These are phyloP conservation scores for Meghimatium bilineatum DNA, from an alignment of 2,888 invertebrate species.

Conservation along the genomic window DNA sequence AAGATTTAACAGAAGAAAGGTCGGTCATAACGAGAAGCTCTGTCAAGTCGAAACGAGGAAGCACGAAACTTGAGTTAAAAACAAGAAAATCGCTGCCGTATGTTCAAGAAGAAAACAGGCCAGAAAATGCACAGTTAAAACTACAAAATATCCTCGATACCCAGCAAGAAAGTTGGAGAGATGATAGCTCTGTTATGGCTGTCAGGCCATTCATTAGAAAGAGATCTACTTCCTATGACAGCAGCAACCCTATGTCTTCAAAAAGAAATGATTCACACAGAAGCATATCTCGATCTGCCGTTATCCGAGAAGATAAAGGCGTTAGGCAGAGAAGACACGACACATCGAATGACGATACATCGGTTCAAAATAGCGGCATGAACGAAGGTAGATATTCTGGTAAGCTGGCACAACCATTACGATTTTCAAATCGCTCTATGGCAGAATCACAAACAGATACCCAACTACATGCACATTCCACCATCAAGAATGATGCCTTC, in stretches of 20 bases:
- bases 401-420: not conserved
- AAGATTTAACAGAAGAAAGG: not conserved
- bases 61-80: not conserved
- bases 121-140: not conserved
- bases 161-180: conserved; percentile 5
- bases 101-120: conserved; percentile 14
- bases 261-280: not conserved
- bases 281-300: conserved; percentile 26
- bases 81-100: not conserved
- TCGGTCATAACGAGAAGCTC: not conserved
- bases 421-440: not conserved
- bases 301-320: not conserved
- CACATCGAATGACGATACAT: not conserved
- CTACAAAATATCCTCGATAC: not conserved
- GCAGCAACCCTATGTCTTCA: not conserved
- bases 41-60: not conserved
- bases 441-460: not conserved
- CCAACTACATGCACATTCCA: not conserved
- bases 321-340: not conserved
- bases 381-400: not conserved
- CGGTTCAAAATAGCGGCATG: too few species aligned
- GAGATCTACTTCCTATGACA: conserved; percentile 27
- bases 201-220: not conserved
- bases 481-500: not conserved
- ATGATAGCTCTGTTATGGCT: not conserved